phyloP scores from a whole-genome alignment of 2,113 vertebrate genomes.

The Sterrhoptilus dennistouni region DNA sequence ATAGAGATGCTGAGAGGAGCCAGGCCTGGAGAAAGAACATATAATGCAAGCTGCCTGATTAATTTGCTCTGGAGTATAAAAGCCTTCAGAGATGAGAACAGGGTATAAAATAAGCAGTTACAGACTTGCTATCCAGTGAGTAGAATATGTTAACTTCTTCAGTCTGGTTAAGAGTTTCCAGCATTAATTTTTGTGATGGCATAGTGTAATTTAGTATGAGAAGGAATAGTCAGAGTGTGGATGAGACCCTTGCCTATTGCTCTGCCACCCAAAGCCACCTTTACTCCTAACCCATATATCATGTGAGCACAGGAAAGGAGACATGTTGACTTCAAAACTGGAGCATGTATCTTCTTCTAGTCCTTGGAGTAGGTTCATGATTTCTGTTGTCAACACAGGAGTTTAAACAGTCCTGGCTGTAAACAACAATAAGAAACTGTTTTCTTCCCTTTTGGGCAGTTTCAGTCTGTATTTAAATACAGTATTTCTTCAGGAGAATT shows the following conservation, averaged over 20 bases:
- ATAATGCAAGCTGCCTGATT: conserved; percentile 46
- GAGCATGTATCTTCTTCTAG: neutral
- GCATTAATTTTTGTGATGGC: neutral
- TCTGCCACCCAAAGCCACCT: neutral
- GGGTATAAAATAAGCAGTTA: conserved; percentile 41
- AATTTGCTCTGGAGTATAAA: conserved; percentile 62
- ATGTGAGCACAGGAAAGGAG: neutral
- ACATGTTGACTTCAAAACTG: neutral
- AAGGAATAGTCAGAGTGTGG: neutral
- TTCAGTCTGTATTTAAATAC: neutral
- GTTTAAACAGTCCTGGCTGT: neutral
- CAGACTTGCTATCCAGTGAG: neutral
- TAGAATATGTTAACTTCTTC: conserved; percentile 30
- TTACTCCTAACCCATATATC: neutral
- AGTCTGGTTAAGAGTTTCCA: neutral
- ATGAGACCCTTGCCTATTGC: neutral
- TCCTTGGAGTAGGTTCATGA: neutral
- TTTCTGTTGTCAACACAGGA: neutral
- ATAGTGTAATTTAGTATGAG: neutral
- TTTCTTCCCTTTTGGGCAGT: neutral
- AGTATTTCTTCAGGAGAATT: neutral
- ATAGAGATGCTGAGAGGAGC: conserved; percentile 47
- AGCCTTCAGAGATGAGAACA: conserved; percentile 57
- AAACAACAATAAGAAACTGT: neutral
- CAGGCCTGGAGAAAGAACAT: conserved; percentile 42